A percentile compares a stretch with the other conserved stretches of the same genome.
These are phyloP conservation scores for Troides helena DNA, from an alignment of 2,888 invertebrate species.

Conservation along the genomic window DNA sequence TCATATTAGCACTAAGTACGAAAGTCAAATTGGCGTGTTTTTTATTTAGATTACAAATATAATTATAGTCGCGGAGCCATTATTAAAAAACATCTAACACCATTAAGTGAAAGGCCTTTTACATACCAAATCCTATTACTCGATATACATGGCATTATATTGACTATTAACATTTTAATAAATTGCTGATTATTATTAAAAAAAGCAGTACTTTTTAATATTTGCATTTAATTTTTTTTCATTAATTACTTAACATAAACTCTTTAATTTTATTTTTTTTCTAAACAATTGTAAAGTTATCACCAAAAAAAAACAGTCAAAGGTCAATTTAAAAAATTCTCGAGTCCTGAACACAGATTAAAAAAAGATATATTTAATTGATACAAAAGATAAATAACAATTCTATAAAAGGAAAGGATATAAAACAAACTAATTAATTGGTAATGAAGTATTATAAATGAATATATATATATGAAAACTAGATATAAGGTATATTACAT, in stretches of 20 bases:
- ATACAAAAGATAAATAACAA: not conserved
- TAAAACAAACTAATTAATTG: too few relatives aligned
- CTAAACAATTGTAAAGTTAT: not conserved
- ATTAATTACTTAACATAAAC: too few relatives aligned
- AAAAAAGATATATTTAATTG: not conserved
- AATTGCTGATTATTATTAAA: not conserved
- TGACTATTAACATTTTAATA: not conserved
- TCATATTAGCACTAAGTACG: not conserved
- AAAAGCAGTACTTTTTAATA: too few relatives aligned
- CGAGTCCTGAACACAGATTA: not conserved
- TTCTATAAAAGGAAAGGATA: not conserved
- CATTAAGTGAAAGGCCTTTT: not conserved
- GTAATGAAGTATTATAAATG: too few relatives aligned
- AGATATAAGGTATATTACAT: not conserved
- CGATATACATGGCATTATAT: not conserved
- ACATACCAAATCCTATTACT: not conserved
- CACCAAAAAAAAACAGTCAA: not conserved
- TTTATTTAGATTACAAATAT: not conserved
- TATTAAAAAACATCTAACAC: not conserved
- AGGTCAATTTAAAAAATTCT: not conserved
- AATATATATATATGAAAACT: too few relatives aligned
- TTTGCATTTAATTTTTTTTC: too few relatives aligned
- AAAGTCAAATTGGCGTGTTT: not conserved
- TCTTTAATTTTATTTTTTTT: too few relatives aligned
- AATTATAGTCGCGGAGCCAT: not conserved